A percentile compares a stretch with the other conserved stretches of the same genome.
phyloP scores from a whole-genome alignment of 2,113 vertebrate genomes.

The Pedionomus torquatus region DNA sequence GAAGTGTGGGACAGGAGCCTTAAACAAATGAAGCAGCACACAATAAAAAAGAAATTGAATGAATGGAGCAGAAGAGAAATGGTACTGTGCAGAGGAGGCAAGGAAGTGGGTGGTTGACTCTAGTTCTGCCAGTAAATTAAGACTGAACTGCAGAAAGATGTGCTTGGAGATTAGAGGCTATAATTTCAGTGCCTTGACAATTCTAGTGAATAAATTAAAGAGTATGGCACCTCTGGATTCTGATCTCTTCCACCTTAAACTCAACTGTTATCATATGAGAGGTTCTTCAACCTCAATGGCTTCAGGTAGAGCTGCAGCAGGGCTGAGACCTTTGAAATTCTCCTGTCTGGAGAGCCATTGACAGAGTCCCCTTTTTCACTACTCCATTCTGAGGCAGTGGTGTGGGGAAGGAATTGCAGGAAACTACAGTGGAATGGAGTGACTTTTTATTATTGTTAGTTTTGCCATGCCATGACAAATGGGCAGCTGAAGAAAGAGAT shows the following conservation, averaged over 20 bases:
- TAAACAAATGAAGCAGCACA: neutral
- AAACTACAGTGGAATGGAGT: neutral
- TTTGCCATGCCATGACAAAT: neutral
- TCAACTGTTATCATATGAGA: neutral
- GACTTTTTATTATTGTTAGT: neutral
- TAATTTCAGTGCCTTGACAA: neutral
- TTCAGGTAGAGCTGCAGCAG: neutral
- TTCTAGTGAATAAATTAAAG: neutral
- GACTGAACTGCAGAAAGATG: neutral
- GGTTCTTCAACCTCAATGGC: neutral
- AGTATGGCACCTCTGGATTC: neutral
- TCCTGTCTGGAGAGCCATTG: neutral
- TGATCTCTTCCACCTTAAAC: neutral
- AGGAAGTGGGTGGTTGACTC: neutral
- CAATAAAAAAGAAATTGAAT: neutral
- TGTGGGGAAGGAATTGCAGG: neutral
- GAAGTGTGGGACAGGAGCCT: neutral
- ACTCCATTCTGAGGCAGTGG: neutral
- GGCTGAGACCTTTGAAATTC: neutral
- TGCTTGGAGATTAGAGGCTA: neutral
- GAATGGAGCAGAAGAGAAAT: neutral
- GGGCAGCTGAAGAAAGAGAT: neutral
- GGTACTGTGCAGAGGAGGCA: neutral
- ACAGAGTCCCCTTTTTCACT: neutral
- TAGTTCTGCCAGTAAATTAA: neutral